Evolutionary conservation across 2,113 vertebrate genomes (phyloP), one percentile per base, ranked within the genome.

Genomic region (Planiliza haematocheilus): DNA sequence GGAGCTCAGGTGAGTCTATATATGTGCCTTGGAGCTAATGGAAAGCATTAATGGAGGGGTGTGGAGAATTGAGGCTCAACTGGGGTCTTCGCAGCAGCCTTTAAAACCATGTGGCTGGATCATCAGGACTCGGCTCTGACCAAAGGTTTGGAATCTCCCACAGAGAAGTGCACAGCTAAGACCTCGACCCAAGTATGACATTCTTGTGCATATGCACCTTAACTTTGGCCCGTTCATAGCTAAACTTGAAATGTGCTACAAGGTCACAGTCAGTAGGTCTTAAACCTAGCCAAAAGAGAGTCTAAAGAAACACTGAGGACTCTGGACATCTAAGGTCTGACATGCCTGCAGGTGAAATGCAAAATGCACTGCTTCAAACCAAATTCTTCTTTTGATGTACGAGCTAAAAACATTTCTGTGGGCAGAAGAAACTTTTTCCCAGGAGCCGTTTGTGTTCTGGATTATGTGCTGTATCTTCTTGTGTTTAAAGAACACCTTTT

Each of bases 21-120:
- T 48, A 39, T 67, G 64, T 50, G 77, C 70, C 55, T 45, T 4
- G 37, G 18, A 49, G 52, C 74, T 83, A 74, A 77, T 88, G 86
- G 64, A 89, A 91, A 78, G 77, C 86, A 84, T 83, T 71, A 87
- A 61, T 42, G 45, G 58, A 30, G 17, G 20, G 45, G 48, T 62
- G 39, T 49, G 74, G 58, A 61, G 65, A 68, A 55, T n/a, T 1
- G 14, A 30, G 46, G 50, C 37, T 69, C 60, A 63, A 30, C 14
- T 30, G 52, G 42, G 77, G 50, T 77, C 38, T 85, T 41, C 59
- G 12, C 62, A 18, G 34, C 6, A 4, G 11, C 30, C 73, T 83
- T 86, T 65, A 43, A 60, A 65, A 53, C 34, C 64, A 60, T 74
- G 60, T 67, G 65, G 52, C 39, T 52, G 41, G 59, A 75, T 73